Evolutionary conservation across 2,113 vertebrate genomes (phyloP).

Genomic region (Antechinus stuartii): DNA sequence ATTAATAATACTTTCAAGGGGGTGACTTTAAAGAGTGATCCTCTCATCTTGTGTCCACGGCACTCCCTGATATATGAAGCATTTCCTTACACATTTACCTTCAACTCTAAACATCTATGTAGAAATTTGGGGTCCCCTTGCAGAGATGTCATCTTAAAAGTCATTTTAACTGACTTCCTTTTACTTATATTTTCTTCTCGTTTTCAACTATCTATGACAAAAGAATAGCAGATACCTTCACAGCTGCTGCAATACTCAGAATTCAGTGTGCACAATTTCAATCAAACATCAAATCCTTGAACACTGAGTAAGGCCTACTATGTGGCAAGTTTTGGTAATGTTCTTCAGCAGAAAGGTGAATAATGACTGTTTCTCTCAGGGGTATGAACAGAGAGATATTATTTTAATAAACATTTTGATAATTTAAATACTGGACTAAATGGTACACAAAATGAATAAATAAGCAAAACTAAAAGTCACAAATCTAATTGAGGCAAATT

Average conservation of each 20-base stretch:
- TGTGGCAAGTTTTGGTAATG: conserved; percentile 7
- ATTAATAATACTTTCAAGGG: not conserved
- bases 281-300: not conserved
- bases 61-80: not conserved
- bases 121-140: conserved; percentile 5
- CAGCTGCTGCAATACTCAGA: not conserved
- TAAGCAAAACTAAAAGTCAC: conserved; percentile 73
- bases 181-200: not conserved
- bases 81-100: not conserved
- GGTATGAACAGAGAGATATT: not conserved
- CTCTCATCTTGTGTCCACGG: not conserved
- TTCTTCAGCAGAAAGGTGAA: not conserved
- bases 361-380: conserved; percentile 8
- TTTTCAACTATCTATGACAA: not conserved
- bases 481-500: conserved; percentile 77
- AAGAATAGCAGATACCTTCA: not conserved
- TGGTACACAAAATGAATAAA: conserved; percentile 67
- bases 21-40: not conserved
- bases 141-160: not conserved
- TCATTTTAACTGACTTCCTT: conserved; percentile 29
- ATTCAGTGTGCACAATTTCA: not conserved
- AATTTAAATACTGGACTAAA: conserved; percentile 68
- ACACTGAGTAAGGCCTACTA: not conserved
- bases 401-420: not conserved
- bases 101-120: not conserved